Percentiles rank a stretch among this genome's conserved stretches.
phyloP scores from a whole-genome alignment of 1,140 invertebrate species.

The Tribolium castaneum region DNA sequence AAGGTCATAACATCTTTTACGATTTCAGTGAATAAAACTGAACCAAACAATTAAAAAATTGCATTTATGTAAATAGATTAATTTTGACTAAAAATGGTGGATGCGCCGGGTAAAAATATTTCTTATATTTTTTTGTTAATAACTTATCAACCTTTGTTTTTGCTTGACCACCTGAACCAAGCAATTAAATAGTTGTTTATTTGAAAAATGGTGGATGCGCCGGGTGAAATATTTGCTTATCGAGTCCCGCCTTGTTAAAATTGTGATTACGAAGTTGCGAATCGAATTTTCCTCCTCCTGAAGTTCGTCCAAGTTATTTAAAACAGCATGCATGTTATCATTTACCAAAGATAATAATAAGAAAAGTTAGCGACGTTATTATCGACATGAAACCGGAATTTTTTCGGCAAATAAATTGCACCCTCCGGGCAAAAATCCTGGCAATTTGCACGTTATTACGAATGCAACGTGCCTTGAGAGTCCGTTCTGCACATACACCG shows the following conservation, averaged over 20 bases:
- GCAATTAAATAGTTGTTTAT: not conserved
- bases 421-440: constrained; percentile 17
- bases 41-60: too few species aligned
- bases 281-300: not conserved
- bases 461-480: constrained; percentile 8
- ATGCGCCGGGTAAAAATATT: too few species aligned
- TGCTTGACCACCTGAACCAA: not conserved
- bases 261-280: constrained; percentile 13
- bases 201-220: not conserved
- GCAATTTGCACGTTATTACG: constrained; percentile 15
- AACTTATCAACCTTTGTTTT: too few species aligned
- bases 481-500: not conserved
- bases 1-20: too few species aligned
- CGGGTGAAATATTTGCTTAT: not conserved
- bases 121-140: too few species aligned
- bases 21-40: too few species aligned
- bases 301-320: constrained; percentile 22
- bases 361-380: constrained; percentile 40
- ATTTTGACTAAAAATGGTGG: too few species aligned
- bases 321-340: constrained; percentile 27
- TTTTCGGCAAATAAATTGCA: constrained; percentile 34
- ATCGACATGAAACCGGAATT: constrained; percentile 41
- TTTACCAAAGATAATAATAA: constrained; percentile 42
- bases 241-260: not conserved
- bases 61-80: too few species aligned